Evolutionary conservation across 2,797 vertebrate species (phyloP).

Genomic region (Hoplostethus atlanticus): DNA sequence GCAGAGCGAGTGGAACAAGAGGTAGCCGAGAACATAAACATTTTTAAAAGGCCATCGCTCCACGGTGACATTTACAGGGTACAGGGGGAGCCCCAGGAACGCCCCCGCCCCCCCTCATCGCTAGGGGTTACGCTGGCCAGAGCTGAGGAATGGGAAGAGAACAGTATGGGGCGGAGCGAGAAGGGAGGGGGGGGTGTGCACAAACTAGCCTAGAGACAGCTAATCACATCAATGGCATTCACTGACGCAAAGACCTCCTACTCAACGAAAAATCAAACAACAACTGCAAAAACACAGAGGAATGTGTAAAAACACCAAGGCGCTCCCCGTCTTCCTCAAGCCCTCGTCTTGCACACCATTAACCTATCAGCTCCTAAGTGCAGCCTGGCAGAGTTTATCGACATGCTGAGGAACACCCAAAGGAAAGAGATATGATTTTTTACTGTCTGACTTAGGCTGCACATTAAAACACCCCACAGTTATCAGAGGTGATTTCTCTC

Average conservation of each 20-base stretch:
- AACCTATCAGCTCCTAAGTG: conserved; percentile 18
- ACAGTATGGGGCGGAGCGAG: conserved; percentile 68
- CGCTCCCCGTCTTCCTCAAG: not conserved
- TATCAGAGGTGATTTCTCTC: conserved; percentile 34
- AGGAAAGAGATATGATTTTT: conserved; percentile 29
- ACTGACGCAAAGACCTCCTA: conserved; percentile 73
- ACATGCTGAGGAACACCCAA: conserved; percentile 2
- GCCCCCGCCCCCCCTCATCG: conserved; percentile 66
- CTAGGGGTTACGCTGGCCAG: conserved; percentile 81
- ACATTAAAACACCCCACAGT: conserved; percentile 35
- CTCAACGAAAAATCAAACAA: conserved; percentile 40
- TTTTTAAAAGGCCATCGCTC: conserved; percentile 80
- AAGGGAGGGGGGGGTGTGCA: conserved; percentile 45
- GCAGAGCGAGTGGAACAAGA: conserved; percentile 54
- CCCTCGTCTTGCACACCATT: not conserved
- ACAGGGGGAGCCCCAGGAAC: conserved; percentile 46
- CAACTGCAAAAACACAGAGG: conserved; percentile 9
- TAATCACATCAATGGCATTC: conserved; percentile 73
- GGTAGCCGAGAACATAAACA: conserved; percentile 76
- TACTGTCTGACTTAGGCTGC: conserved; percentile 19
- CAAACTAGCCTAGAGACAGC: conserved; percentile 75
- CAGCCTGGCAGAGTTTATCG: conserved; percentile 23
- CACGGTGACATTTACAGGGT: conserved; percentile 84
- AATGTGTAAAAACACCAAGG: not conserved
- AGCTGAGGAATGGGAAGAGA: conserved; percentile 81